Evolutionary conservation across 2,113 vertebrate genomes (phyloP), one percentile per base, ranked within the genome.

Genomic region (Rattus rattus): DNA sequence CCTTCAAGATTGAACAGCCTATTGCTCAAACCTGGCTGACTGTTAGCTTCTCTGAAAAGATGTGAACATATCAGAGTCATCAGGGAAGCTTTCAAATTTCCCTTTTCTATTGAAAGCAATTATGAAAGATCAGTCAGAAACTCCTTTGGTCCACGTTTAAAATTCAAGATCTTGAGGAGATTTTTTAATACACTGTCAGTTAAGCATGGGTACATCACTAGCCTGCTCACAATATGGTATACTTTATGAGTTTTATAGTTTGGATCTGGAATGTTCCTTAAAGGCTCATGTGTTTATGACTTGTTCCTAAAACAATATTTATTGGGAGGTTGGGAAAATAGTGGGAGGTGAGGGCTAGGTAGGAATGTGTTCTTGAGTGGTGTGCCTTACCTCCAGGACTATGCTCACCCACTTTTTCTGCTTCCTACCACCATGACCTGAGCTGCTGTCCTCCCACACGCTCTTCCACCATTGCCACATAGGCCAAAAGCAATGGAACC

Each of bases 101-200:
- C 4, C 16, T 87, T 90, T 73, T 20, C 49, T 67, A 47, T 83
- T 75, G 65, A 80, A 94, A 94, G 20, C 88, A 63, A 95, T 52
- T 70, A n/a, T 52, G 30, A 95, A 90, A 94, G 92, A 76, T 52
- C 5, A 54, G 22, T 76, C 52, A 80, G 33, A 80, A 90, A 14
- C n/a, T 47, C 3, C 36, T 80, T 80, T 39, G 84, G 8, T 67
- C 39, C 39, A 19, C 73, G 63, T 92, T 92, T 90, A 90, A 94
- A 95, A 84, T 80, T 96, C 85, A 85, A 20, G 10, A 75, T 80
- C 63, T 73, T 47, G 30, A 67, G 70, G 65, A 63, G 43, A 30
- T 33, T 47, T 85, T 79, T 76, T 88, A 65, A 92, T 90, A 70
- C 30, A 52, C 69, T 88, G 52, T 90, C 14, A 65, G 69, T 3